Conservation (phyloP, 2,888 invertebrate genomes). For the Drosophila tanythrix region DNA sequence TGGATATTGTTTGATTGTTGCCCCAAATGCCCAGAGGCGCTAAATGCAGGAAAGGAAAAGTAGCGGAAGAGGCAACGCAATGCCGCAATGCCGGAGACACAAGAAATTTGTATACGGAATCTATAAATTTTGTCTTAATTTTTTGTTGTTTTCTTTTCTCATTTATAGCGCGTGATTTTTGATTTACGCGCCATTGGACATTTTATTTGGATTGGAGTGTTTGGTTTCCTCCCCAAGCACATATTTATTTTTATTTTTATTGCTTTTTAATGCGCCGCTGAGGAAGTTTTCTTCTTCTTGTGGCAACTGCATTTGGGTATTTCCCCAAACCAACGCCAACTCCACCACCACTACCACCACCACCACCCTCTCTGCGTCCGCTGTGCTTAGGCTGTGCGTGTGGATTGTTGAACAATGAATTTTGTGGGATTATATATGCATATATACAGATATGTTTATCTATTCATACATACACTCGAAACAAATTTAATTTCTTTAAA, state of each 20-base stretch:
- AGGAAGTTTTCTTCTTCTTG: constrained; percentile 67
- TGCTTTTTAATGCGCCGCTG: constrained; percentile 81
- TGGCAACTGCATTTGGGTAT: constrained; percentile 57
- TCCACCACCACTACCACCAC: not conserved
- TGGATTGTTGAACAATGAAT: constrained; percentile 73
- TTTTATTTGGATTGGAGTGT: constrained; percentile 68
- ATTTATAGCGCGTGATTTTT: constrained; percentile 70
- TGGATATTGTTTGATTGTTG: constrained; percentile 35
- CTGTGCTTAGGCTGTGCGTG: constrained; percentile 51
- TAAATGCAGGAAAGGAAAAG: constrained; percentile 65
- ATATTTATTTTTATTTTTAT: constrained; percentile 80
- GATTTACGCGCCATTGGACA: constrained; percentile 78
- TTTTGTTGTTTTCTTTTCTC: constrained; percentile 36
- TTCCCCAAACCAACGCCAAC: constrained; percentile 1
- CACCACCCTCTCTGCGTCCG: constrained; percentile 4
- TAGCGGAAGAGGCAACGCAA: constrained; percentile 58
- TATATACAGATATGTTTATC: constrained; percentile 18
- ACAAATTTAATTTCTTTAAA: not conserved
- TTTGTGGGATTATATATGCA: constrained; percentile 70
- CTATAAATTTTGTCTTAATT: constrained; percentile 73
- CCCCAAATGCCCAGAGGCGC: constrained; percentile 61
- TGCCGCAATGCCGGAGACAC: constrained; percentile 25
- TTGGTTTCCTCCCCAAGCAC: constrained; percentile 60
- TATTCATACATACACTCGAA: not conserved
- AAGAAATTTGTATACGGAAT: constrained; percentile 47